Percentiles rank a stretch among this genome's conserved stretches.
Evolutionary conservation across 2,797 vertebrate species (phyloP).

Genomic region (Dendrocincla tyrannina): DNA sequence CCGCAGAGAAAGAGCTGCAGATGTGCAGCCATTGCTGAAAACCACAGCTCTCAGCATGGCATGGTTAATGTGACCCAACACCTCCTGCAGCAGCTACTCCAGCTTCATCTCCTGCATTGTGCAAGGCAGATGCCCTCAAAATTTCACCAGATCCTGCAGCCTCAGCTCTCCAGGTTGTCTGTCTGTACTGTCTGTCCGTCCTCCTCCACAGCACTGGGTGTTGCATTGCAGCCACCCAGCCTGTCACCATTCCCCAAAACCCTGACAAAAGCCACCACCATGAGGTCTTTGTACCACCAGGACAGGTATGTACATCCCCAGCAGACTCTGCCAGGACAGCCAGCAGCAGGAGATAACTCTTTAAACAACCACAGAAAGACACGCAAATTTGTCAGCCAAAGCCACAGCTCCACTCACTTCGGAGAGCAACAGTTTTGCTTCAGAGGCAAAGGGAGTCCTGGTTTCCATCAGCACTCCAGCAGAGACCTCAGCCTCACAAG

Average conservation of each 20-base stretch:
- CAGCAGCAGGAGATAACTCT: background rate
- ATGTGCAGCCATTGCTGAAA: background rate
- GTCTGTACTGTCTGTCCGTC: rapidly evolving
- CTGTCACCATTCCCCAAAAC: background rate
- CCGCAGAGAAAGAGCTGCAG: rapidly evolving
- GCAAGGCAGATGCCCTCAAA: background rate
- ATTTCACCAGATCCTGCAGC: background rate
- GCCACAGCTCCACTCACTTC: rapidly evolving
- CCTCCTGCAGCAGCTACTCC: background rate
- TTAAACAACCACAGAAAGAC: background rate
- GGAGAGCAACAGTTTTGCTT: background rate
- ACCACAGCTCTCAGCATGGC: rapidly evolving
- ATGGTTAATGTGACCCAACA: background rate
- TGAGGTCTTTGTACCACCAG: background rate
- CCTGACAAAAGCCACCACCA: background rate
- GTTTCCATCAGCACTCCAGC: background rate
- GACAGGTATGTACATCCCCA: rapidly evolving
- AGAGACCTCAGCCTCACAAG: background rate
- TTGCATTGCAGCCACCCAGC: background rate
- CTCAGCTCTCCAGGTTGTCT: background rate
- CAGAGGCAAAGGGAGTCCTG: background rate
- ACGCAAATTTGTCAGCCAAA: rapidly evolving
- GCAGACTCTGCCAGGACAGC: background rate
- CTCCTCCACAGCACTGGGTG: background rate
- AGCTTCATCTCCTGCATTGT: background rate